Percentiles rank a stretch among this genome's conserved stretches.
phyloP scores from a whole-genome alignment of 2,797 vertebrate species.

The Lithobates sylvaticus region DNA sequence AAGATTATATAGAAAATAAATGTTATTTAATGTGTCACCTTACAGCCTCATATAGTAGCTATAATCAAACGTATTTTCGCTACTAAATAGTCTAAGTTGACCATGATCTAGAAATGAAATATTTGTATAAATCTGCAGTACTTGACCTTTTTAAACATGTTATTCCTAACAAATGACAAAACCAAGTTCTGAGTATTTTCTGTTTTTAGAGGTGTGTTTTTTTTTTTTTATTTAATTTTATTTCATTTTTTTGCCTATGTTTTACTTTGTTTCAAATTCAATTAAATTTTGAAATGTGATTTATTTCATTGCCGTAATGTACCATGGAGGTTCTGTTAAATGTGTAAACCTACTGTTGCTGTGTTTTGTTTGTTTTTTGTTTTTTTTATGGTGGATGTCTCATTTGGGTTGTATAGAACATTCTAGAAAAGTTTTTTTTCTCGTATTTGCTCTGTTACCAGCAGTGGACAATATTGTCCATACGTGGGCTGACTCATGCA shows the following conservation, averaged over 20 bases:
- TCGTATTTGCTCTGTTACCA: not conserved
- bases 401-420: not conserved
- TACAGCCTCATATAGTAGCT: not conserved
- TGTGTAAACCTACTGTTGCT: constrained; percentile 4
- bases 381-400: not conserved
- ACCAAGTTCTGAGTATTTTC: not conserved
- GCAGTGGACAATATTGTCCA: not conserved
- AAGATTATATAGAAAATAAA: not conserved
- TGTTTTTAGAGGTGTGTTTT: not conserved
- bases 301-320: not conserved
- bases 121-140: not conserved
- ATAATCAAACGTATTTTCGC: too few species aligned
- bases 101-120: not conserved
- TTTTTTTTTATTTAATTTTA: not conserved
- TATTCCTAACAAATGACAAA: not conserved
- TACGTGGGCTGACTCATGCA: not conserved
- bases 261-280: not conserved
- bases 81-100: too few species aligned
- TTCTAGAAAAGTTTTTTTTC: not conserved
- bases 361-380: not conserved
- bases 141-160: not conserved
- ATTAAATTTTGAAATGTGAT: constrained; percentile 2
- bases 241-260: not conserved
- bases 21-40: not conserved
- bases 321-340: constrained; percentile 11